Percentiles rank a stretch among this genome's conserved stretches.
Conservation (phyloP, 37 sponge, comb jelly and placozoan species). For the Lycopodina hypogea region DNA sequence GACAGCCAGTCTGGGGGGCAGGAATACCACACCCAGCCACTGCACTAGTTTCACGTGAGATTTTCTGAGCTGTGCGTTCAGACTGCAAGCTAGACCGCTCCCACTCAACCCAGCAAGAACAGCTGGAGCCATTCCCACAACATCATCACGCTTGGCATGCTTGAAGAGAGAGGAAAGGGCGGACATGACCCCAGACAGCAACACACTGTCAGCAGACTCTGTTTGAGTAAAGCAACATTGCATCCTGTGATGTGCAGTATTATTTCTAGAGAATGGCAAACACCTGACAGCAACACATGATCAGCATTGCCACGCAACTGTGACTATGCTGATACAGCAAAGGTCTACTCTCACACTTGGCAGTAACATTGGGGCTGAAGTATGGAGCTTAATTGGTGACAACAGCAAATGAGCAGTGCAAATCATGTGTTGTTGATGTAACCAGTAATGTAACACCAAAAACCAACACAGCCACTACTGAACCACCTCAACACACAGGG, state of each 20-base stretch:
- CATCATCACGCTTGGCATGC: constrained; percentile 73
- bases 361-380: no score
- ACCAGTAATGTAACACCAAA: no score
- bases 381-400: no score
- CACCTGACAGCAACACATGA: constrained; percentile 14
- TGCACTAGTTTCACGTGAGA: constrained; percentile 77
- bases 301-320: neutral
- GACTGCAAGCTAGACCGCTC: constrained; percentile 20
- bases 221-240: neutral
- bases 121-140: constrained; percentile 45
- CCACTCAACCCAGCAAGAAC: constrained; percentile 41
- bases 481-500: no score
- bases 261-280: no score
- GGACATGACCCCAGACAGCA: constrained; percentile 50
- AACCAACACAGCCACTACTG: no score
- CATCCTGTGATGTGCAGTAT: neutral
- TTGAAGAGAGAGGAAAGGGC: constrained; percentile 64
- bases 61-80: constrained; percentile 85
- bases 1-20: constrained; percentile 67
- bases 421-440: no score
- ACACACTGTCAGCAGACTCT: constrained; percentile 19
- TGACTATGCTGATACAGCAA: neutral
- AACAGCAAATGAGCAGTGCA: no score
- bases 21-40: constrained; percentile 73
- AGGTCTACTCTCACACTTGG: no score